Percentiles rank a stretch among this genome's conserved stretches.
Conservation (phyloP, 2,113 vertebrate species). For the Daphoenositta chrysoptera region DNA sequence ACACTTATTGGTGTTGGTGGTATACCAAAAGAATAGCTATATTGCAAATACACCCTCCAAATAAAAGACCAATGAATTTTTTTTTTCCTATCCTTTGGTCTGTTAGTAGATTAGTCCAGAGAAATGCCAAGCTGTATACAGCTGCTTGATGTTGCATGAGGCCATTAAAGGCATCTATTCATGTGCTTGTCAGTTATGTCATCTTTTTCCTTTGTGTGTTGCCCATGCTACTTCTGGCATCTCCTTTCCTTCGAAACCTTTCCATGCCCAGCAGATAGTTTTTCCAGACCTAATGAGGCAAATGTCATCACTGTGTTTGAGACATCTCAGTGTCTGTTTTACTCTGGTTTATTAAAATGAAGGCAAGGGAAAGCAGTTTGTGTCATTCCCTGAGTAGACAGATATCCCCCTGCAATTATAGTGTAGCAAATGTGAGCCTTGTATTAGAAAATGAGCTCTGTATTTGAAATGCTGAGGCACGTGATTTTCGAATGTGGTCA, state of each 20-base stretch:
- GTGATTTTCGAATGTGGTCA: neutral
- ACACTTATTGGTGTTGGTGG: neutral
- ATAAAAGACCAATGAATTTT: neutral
- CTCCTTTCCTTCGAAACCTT: neutral
- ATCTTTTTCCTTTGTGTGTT: neutral
- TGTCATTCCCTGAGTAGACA: neutral
- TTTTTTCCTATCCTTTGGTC: neutral
- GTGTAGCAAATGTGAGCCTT: neutral
- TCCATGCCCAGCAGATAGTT: neutral
- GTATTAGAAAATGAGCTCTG: neutral
- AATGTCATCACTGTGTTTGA: rapidly evolving
- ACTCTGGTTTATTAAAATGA: neutral
- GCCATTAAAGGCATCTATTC: neutral
- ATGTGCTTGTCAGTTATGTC: neutral
- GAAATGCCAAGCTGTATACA: neutral
- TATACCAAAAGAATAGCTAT: neutral
- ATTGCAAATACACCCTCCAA: neutral
- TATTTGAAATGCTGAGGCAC: neutral
- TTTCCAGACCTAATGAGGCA: neutral
- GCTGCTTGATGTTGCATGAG: neutral
- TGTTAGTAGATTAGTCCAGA: neutral
- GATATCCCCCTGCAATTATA: neutral
- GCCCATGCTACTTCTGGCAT: neutral
- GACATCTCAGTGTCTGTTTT: neutral
- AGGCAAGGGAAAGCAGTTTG: neutral